A percentile compares a stretch with the other conserved stretches of the same genome.
phyloP scores from a whole-genome alignment of 2,113 vertebrate species.

The Callithrix jacchus region DNA sequence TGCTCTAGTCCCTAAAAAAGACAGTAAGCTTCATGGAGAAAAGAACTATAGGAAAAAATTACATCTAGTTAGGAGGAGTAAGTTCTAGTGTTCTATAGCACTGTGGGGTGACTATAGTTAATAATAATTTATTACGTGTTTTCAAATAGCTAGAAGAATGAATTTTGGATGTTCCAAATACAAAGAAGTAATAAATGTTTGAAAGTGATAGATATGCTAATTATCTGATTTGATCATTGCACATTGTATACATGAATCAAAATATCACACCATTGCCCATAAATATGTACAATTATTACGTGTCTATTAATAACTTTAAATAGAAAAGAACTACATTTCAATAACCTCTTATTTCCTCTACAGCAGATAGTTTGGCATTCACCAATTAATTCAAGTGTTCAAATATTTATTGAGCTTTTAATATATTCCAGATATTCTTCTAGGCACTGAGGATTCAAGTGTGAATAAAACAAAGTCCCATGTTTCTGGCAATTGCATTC shows the following conservation, averaged over 20 bases:
- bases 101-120: background rate
- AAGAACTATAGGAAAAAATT: background rate
- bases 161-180: background rate
- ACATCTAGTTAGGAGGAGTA: background rate
- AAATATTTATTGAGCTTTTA: background rate
- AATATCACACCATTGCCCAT: background rate
- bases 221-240: background rate
- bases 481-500: background rate
- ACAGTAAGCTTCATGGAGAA: background rate
- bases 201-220: background rate
- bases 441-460: background rate
- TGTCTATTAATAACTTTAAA: background rate
- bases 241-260: background rate
- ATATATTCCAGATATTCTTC: background rate
- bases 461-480: background rate
- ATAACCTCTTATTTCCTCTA: background rate
- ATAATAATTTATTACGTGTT: background rate
- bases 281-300: background rate
- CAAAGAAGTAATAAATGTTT: background rate
- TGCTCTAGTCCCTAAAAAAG: background rate
- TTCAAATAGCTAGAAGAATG: background rate
- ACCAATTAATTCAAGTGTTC: background rate
- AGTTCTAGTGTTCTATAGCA: background rate
- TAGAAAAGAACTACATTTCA: background rate
- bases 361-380: background rate